Evolutionary conservation across 2,113 vertebrate genomes (phyloP), one percentile per base, ranked within the genome.

Genomic region (Mesembrinibis cayennensis): DNA sequence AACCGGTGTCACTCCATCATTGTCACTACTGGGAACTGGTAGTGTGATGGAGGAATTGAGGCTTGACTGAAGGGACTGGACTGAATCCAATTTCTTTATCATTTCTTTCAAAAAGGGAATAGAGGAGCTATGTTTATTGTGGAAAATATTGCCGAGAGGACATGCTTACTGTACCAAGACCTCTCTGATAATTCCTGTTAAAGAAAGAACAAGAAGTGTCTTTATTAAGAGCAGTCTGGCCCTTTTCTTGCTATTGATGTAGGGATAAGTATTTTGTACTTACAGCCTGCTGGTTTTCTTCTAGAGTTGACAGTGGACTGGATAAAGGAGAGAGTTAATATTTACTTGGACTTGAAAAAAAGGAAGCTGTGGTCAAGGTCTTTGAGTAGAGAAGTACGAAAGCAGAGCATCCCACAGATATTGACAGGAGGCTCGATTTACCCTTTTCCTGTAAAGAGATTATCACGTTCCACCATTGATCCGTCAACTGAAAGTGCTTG

Each of bases 1-100:
- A 95, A 73, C 91, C 91, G 72, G 93, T 83, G 77, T 94, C 91
- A 87, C 89, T 93, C 91, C 52, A 52, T 93, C 83, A 78, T 52
- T 91, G 69, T 94, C 93, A 87, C 72, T 93, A 59, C 80, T 89
- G 59, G 55, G 69, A 87, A 82, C 63, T 5, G 7, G 72, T 81
- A 83, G 58, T 0, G 1, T 65, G 71, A 86, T 81, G 84, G 53
- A 94, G 71, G 55, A 73, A 47, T 58, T 5, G 27, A 90, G 47
- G 44, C 80, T 93, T 93, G 80, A 83, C 92, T 93, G 85, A 90
- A 67, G 67, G 79, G 47, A 71, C 71, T 93, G 67, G 49, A 78
- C 29, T 77, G 59, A 92, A 77, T 94, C 79, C 26, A 92, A 66
- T 86, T 94, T 90, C 59, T 80, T 90, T 74, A 78, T n/a, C 26